phyloP scores from a whole-genome alignment of 2,113 vertebrate genomes.

The Tenrec ecaudatus region DNA sequence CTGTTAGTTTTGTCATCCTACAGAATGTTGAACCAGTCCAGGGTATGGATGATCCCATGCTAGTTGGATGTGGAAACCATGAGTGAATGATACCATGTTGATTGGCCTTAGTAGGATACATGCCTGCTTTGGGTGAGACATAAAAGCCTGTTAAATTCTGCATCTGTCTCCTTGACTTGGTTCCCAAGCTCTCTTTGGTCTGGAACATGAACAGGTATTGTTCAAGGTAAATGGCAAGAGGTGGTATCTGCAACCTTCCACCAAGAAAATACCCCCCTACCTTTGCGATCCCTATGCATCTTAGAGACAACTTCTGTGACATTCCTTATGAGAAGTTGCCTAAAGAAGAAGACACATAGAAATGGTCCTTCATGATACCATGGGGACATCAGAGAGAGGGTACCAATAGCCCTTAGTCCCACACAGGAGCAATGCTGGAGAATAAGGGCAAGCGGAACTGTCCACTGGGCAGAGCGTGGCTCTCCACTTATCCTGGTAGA shows the following conservation, averaged over 20 bases:
- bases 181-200: not conserved
- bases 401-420: no score
- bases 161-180: not conserved
- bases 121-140: no score
- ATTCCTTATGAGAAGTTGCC: not conserved
- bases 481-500: not conserved
- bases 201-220: not conserved
- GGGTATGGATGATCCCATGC: no score
- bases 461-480: not conserved
- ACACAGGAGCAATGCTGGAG: not conserved
- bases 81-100: no score
- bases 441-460: not conserved
- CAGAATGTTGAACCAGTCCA: no score
- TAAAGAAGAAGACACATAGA: not conserved
- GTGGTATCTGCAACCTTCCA: not conserved
- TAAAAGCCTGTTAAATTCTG: no score
- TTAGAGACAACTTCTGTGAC: not conserved
- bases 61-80: no score
- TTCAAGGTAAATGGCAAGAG: no score
- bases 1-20: no score
- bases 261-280: not conserved
- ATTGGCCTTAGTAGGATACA: no score
- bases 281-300: not conserved
- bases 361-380: no score
- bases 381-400: not conserved